Conservation (phyloP, 2,888 invertebrate species). For the Ophion obscuratus region DNA sequence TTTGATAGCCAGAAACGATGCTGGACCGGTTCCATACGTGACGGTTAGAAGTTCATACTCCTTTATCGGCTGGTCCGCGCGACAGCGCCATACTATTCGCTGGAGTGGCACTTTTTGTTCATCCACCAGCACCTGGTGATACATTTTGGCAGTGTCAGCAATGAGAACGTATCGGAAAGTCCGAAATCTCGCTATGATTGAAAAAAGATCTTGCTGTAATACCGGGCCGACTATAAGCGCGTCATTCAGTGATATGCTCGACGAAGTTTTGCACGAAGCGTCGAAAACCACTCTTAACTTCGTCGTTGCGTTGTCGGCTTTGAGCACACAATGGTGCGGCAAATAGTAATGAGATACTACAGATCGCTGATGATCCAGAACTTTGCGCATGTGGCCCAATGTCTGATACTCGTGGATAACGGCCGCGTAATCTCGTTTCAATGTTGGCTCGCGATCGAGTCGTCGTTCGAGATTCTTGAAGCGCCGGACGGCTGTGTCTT, state of each 20-base stretch:
- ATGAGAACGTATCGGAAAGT: conserved; percentile 50
- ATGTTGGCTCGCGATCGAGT: neutral
- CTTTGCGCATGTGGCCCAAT: conserved; percentile 41
- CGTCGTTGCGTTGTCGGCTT: conserved; percentile 38
- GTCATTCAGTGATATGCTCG: conserved; percentile 57
- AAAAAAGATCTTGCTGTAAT: conserved; percentile 25
- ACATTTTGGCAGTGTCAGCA: conserved; percentile 58
- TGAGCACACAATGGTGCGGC: conserved; percentile 5
- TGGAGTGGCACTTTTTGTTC: conserved; percentile 66
- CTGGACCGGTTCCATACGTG: conserved; percentile 70
- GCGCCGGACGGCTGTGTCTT: conserved; percentile 17
- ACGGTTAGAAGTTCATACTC: conserved; percentile 66
- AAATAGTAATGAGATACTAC: neutral
- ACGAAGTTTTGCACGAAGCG: conserved; percentile 52
- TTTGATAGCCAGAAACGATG: conserved; percentile 70
- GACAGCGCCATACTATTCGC: conserved; percentile 16
- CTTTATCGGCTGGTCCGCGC: conserved; percentile 12
- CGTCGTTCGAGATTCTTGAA: conserved; percentile 17
- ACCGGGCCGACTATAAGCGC: conserved; percentile 47
- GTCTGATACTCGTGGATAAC: conserved; percentile 44
- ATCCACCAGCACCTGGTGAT: conserved; percentile 47
- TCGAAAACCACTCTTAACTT: conserved; percentile 60
- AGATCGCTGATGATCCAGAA: neutral
- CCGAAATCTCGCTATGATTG: conserved; percentile 39
- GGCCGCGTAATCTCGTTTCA: conserved; percentile 26